Base-by-base conservation (phyloP, 2,888 invertebrate genomes). In the Pristionchus exspectatus region DNA sequence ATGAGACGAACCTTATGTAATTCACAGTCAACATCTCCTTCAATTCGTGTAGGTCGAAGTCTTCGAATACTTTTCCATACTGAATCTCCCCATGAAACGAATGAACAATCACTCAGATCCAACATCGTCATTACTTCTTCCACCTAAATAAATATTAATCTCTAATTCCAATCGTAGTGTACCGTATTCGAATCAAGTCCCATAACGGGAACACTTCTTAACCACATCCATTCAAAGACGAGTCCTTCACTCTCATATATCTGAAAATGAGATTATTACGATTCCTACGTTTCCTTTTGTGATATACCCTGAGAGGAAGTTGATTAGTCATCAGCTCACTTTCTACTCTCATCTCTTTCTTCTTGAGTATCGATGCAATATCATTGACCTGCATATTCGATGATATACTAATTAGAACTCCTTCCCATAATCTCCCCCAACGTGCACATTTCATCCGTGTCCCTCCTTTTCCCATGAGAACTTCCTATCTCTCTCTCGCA, bases 1-100 rank as follows among this genome's bases (percentile, higher is more conserved):
- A 50, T 33, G n/a, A 38, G 16, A 77, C 14, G n/a, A 21, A 86
- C 86, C 84, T 84, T n/a, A 14, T 84, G 21, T 16, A 88, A 21
- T 10, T 24, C 24, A 88, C 88, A 88, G 1, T 21, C 30, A 14
- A 81, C 77, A 24, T 88, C 77, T 81, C 88, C 88, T 30, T 88
- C 59, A 24, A 88, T 56, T 33, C 38, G 24, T 3, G 59, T 56
- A 4, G 88, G 88, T 59, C 38, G 16, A 38, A 81, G 59, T 77
- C 81, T 59, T 33, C 77, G 33, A 38, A 88, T 44, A 59, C 38
- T 81, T 33, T 81, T 88, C 88, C 88, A 81, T 38, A 88, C 88
- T 21, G 63, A 44, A 81, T 77, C 88, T 63, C 88, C 81, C 77
- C 81, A 77, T 56, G 88, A 4, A 63, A 81, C 77, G 81, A 88